A percentile compares a stretch with the other conserved stretches of the same genome.
Conservation (phyloP, 2,113 vertebrate genomes). For the Addax nasomaculatus region DNA sequence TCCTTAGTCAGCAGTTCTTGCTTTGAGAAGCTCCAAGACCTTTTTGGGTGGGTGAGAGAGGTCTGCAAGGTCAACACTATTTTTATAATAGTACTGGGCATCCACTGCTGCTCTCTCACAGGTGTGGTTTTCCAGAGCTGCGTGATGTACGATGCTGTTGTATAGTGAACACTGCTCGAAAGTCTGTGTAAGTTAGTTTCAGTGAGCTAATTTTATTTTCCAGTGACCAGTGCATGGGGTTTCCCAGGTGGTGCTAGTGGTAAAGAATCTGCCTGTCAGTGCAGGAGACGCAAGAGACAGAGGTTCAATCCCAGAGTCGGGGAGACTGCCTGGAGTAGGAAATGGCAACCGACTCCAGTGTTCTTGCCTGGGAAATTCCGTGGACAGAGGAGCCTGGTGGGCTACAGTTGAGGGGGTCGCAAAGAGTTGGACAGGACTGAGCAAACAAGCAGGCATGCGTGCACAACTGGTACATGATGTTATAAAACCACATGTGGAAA, state of each 20-base stretch:
- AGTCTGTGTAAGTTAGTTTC: neutral
- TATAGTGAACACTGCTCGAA: neutral
- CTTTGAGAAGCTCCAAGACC: neutral
- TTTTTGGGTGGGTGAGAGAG: neutral
- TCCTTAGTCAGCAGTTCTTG: neutral
- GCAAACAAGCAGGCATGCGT: rapidly evolving
- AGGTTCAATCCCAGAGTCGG: neutral
- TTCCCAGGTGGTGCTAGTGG: neutral
- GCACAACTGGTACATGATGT: neutral
- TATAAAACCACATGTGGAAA: neutral
- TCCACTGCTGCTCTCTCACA: neutral
- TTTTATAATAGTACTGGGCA: neutral
- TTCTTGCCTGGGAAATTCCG: neutral
- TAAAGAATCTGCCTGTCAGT: neutral
- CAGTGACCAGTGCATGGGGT: neutral
- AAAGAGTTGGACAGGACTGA: neutral
- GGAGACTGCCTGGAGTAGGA: neutral
- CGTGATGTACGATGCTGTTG: neutral
- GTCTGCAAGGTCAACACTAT: neutral
- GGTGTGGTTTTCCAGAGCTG: neutral
- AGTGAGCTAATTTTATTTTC: neutral
- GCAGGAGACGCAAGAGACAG: neutral
- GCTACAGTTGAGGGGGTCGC: neutral
- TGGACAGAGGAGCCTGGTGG: neutral
- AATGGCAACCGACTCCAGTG: neutral